phyloP scores from a whole-genome alignment of 2,888 invertebrate genomes.

The Leptinotarsa juncta region DNA sequence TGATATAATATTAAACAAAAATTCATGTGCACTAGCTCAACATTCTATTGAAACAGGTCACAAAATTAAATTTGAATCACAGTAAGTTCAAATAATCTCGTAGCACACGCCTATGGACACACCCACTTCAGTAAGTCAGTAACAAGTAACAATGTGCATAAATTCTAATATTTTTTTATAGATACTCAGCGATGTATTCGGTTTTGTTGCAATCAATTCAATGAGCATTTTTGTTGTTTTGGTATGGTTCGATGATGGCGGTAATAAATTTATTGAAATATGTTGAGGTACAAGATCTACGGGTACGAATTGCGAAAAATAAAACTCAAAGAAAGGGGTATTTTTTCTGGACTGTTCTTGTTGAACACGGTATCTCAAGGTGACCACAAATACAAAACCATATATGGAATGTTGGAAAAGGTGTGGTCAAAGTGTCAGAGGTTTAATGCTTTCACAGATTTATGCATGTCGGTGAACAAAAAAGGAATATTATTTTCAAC shows the following conservation, averaged over 20 bases:
- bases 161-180: constrained; percentile 30
- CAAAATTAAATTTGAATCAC: no score
- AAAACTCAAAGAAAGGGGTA: background rate
- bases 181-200: constrained; percentile 26
- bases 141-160: constrained; percentile 29
- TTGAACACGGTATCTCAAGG: background rate
- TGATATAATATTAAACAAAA: no score
- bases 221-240: constrained; percentile 23
- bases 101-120: constrained; percentile 22
- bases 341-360: background rate
- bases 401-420: background rate
- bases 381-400: background rate
- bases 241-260: constrained; percentile 4
- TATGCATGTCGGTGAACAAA: no score
- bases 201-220: constrained; percentile 21
- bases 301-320: background rate
- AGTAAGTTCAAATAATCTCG: no score
- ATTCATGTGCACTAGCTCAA: no score
- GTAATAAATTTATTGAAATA: constrained; percentile 17
- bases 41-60: no score
- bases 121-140: constrained; percentile 6
- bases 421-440: no score
- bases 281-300: background rate
- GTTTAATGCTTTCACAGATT: no score
- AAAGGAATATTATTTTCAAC: no score